Conservation (phyloP, 2,888 invertebrate species). For the Nowickia ferox region DNA sequence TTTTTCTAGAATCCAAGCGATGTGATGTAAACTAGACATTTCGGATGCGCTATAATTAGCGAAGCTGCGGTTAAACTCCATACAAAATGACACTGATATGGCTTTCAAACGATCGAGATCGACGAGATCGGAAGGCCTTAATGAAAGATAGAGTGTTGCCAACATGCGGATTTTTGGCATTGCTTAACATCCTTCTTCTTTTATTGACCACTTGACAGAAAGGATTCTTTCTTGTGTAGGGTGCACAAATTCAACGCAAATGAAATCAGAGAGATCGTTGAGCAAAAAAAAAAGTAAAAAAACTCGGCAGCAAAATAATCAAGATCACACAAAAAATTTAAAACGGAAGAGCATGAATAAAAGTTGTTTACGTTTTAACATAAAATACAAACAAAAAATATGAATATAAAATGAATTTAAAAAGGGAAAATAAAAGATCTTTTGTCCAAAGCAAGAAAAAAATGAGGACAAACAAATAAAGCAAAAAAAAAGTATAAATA, state of each 20-base stretch:
- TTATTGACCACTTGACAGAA: too few species aligned
- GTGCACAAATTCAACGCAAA: conserved; percentile 17
- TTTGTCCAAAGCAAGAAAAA: conserved; percentile 51
- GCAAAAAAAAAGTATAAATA: conserved; percentile 4
- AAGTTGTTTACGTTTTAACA: conserved; percentile 56
- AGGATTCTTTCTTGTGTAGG: conserved; percentile 7
- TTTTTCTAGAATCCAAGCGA: too few species aligned
- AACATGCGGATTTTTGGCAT: too few species aligned
- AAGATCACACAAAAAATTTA: conserved; percentile 8
- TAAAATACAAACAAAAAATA: background rate
- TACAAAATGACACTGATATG: too few species aligned
- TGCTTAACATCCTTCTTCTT: too few species aligned
- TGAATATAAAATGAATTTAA: conserved; percentile 53
- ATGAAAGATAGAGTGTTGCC: too few species aligned
- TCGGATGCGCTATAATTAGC: too few species aligned
- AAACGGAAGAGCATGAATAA: conserved; percentile 60
- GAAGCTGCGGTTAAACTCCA: too few species aligned
- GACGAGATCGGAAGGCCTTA: too few species aligned
- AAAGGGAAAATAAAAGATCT: conserved; percentile 63
- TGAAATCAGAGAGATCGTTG: conserved; percentile 31
- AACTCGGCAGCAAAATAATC: conserved; percentile 23
- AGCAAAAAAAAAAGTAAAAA: conserved; percentile 21
- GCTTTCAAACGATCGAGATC: too few species aligned
- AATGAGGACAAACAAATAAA: conserved; percentile 52
- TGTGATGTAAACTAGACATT: too few species aligned